Conservation (phyloP, 2,113 vertebrate species). For the Pungitius pungitius region DNA sequence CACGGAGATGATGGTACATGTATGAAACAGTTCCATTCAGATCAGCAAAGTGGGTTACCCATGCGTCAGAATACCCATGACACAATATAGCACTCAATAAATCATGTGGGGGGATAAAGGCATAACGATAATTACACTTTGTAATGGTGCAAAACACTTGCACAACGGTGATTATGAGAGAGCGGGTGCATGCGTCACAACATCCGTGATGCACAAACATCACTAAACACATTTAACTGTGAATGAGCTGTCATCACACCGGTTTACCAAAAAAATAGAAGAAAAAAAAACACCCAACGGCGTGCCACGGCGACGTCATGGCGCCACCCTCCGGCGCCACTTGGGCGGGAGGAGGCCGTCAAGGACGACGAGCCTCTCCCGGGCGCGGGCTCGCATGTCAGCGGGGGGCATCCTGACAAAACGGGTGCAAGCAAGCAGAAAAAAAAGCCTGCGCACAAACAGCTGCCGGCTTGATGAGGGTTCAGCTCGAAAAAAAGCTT, state of each 20-base stretch:
- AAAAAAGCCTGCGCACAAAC: constrained; percentile 24
- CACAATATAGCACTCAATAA: not conserved
- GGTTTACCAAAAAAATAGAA: constrained; percentile 10
- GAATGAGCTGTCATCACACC: constrained; percentile 30
- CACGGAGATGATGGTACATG: not conserved
- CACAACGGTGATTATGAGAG: constrained; percentile 28
- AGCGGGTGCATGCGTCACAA: not conserved
- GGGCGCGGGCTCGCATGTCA: constrained; percentile 23
- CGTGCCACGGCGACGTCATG: constrained; percentile 2
- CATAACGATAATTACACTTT: not conserved
- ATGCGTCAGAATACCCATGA: not conserved
- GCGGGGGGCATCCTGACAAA: constrained; percentile 28
- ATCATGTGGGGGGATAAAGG: not conserved
- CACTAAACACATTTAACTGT: constrained; percentile 16
- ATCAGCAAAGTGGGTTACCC: not conserved
- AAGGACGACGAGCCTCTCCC: constrained; percentile 40
- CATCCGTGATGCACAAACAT: constrained; percentile 25
- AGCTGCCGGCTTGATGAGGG: constrained; percentile 37
- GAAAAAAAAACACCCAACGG: not conserved
- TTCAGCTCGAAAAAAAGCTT: too few relatives aligned
- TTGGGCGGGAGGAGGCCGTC: constrained; percentile 35
- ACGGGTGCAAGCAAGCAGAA: not conserved
- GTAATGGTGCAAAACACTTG: constrained; percentile 15
- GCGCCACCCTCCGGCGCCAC: constrained; percentile 35
- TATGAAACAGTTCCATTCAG: not conserved